Evolutionary conservation across 2,113 vertebrate species (phyloP), one percentile per base, ranked within the genome.

Genomic region (Alosa alosa): DNA sequence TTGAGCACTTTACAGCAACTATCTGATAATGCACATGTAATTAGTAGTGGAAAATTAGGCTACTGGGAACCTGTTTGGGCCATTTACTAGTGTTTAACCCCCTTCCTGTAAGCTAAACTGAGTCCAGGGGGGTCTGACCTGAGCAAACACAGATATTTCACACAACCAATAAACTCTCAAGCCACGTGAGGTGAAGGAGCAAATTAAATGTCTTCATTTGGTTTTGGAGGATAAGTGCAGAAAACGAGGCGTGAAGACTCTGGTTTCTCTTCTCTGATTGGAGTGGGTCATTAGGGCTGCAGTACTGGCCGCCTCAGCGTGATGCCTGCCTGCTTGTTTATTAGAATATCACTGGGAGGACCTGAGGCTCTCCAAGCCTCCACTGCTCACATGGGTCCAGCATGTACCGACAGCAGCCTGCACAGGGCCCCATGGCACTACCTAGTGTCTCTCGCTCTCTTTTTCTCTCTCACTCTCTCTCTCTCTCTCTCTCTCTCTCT

Each of bases 181-280:
- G 46, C 60, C 55, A 88, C 91, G 93, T 94, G 93, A 94, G 93
- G 92, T 93, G 91, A 91, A 84, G 85, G 36, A 90, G 90, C 92
- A 94, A 95, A 94, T 93, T 91, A 92, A 92, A 93, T 93, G 91
- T 93, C 93, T 94, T 94, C 92, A 93, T 94, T 89, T 92, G 92
- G 92, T 91, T 94, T 93, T 94, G 92, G 85, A 87, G 91, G 91
- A 94, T 93, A 91, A 95, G 90, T 91, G 93, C 90, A 90, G 94
- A 93, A 93, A 95, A 93, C 90, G 93, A 93, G 94, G 91, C 92
- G 91, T 94, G 93, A 94, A 93, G 93, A 10, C 25, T 72, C 13
- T 36, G 6, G 52, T 0, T 83, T 44, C 81, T 81, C 60, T 50
- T 49, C 89, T 84, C 84, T 92, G 90, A 92, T 93, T 91, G 93